phyloP scores from a whole-genome alignment of 2,888 invertebrate genomes.

The Eupithecia subumbrata region DNA sequence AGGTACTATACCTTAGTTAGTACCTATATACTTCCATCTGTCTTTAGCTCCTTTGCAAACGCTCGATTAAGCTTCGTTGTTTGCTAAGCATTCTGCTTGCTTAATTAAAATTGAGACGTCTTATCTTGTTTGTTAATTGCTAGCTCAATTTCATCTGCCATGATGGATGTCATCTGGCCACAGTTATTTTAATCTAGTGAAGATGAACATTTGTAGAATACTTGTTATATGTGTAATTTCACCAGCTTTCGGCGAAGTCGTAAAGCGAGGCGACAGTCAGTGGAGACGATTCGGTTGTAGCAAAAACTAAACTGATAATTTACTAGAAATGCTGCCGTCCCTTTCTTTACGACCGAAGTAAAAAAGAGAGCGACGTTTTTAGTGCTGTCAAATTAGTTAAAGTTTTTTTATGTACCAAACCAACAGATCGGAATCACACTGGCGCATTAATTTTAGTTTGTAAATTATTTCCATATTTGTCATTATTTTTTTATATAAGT shows the following conservation, averaged over 20 bases:
- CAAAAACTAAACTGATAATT: not conserved
- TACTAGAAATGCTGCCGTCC: not conserved
- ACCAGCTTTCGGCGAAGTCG: not conserved
- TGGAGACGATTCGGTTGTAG: not conserved
- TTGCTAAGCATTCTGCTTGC: not conserved
- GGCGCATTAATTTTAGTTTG: not conserved
- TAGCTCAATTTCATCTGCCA: constrained; percentile 4
- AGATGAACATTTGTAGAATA: not conserved
- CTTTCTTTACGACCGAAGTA: not conserved
- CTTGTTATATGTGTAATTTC: not conserved
- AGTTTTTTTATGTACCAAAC: not conserved
- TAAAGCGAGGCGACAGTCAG: not conserved
- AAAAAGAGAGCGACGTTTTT: not conserved
- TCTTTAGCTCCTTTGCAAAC: not conserved
- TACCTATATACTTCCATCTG: too few relatives aligned
- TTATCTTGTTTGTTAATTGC: constrained; percentile 8
- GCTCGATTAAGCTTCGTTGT: not conserved
- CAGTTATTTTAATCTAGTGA: constrained; percentile 7
- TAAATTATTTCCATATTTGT: not conserved
- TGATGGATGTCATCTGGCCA: constrained; percentile 9
- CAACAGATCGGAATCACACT: not conserved
- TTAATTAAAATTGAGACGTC: constrained; percentile 13
- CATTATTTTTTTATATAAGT: too few relatives aligned
- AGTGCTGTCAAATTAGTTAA: too few relatives aligned
- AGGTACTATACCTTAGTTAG: too few relatives aligned